Base-by-base conservation (phyloP, 2,888 invertebrate species). In the Cynaeus angustus region DNA sequence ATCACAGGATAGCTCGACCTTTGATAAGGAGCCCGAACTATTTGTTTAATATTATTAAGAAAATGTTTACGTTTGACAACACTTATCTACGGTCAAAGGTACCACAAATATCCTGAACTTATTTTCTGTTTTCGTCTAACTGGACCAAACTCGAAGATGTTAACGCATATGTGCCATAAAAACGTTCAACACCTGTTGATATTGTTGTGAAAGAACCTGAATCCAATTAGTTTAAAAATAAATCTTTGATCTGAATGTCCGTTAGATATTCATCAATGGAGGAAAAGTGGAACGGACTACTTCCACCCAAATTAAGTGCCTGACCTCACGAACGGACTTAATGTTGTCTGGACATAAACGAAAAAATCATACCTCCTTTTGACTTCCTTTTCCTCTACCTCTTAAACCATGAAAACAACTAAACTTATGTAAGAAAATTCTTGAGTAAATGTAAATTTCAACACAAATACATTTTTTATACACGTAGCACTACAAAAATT, bases 1-100 rank as follows among this genome's bases (percentile, higher is more conserved):
- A 70, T 66, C 70, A 70, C 70, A 70, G 70, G 70, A 70, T 70
- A 41, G 66, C 26, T 62, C 62, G 70, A 70, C 70, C 70, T 70
- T 66, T 70, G 70, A 70, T 70, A 66, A 66, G 52, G 13, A 48
- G 55, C 38, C 41, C 52, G 33, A 66, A 59, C 62, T 59, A 59
- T 59, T 67, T 66, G 68, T 65, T 68, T 46, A 61, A 61, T 58
- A 64, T 65, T 61, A 61, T 61, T 69, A 65, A 66, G 66, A 59
- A 65, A 61, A 66, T 70, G 70, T 70, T 70, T 70, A 70, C 52
- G 62, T 70, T 70, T 62, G 66, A 70, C 70, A 66, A 70, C 66
- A 61, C 61, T 66, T 66, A 66, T 70, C 62, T 55, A 14, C 45
- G 66, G 66, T 66, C 70, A 66, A 66, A 66, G 70, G 66, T 66